These are phyloP conservation scores for Cheilosia vernalis DNA, from an alignment of 2,888 invertebrate genomes.

Conservation along the genomic window DNA sequence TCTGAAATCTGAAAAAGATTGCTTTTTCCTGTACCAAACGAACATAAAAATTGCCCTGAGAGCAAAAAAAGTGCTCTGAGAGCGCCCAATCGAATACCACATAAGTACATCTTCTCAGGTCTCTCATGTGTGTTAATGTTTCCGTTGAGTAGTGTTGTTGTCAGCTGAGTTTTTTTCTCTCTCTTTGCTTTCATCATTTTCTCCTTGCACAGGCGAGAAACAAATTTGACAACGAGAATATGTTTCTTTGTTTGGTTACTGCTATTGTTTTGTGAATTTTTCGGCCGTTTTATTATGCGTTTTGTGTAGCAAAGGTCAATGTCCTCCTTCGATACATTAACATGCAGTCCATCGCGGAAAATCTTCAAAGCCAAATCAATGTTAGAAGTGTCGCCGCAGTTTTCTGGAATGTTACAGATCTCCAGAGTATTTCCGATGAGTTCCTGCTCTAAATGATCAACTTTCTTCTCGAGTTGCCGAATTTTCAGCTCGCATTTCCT, in stretches of 20 bases:
- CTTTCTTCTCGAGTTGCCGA: slow-evolving; percentile 7
- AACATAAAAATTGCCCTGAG: no score
- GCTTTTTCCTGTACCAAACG: no score
- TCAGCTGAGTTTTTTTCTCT: slow-evolving; percentile 18
- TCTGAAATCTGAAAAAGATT: no score
- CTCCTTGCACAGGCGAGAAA: background rate
- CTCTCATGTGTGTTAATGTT: background rate
- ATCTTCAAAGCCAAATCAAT: slow-evolving; percentile 22
- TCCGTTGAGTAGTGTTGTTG: slow-evolving; percentile 9
- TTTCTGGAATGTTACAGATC: slow-evolving; percentile 11
- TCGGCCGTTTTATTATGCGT: slow-evolving; percentile 10
- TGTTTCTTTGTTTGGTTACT: slow-evolving; percentile 22
- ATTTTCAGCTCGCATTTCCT: background rate
- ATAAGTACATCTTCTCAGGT: slow-evolving; percentile 32
- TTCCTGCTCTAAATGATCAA: slow-evolving; percentile 8
- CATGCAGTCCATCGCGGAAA: slow-evolving; percentile 11
- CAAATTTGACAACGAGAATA: slow-evolving; percentile 32
- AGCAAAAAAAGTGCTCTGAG: no score
- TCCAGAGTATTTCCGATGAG: slow-evolving; percentile 5
- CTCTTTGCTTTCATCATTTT: slow-evolving; percentile 34
- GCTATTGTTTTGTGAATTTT: slow-evolving; percentile 8
- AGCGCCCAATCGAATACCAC: no score
- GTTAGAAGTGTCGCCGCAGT: background rate
- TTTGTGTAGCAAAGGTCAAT: slow-evolving; percentile 25
- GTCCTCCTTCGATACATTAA: slow-evolving; percentile 16